phyloP scores from a whole-genome alignment of 2,113 vertebrate species.

The Choloepus hoffmanni region DNA sequence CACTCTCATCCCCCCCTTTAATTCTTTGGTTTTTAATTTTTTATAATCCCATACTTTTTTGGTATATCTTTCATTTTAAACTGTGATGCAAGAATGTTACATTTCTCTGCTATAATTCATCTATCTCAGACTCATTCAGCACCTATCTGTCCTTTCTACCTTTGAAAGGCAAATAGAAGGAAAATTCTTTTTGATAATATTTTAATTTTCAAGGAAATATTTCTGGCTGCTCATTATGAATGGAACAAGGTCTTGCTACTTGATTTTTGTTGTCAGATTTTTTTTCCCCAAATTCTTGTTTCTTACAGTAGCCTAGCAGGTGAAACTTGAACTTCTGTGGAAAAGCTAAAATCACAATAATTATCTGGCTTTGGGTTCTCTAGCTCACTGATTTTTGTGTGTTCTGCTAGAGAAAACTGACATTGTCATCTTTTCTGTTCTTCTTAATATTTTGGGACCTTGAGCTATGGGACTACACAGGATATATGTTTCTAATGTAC shows the following conservation, averaged over 20 bases:
- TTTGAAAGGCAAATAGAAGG: conserved; percentile 24
- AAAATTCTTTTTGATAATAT: background rate
- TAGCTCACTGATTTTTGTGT: background rate
- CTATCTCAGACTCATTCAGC: background rate
- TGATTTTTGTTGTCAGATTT: background rate
- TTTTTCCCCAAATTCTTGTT: background rate
- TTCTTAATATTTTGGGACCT: conserved; percentile 43
- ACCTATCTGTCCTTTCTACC: background rate
- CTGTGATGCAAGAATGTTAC: background rate
- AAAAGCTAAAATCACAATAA: background rate
- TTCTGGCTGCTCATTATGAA: background rate
- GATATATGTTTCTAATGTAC: conserved; percentile 45
- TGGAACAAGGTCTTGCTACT: background rate
- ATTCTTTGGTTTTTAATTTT: background rate
- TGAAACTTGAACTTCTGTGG: conserved; percentile 29
- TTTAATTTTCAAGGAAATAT: conserved; percentile 26
- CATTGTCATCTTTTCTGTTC: background rate
- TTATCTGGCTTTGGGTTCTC: background rate
- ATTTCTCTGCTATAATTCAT: conserved; percentile 26
- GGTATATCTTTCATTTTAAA: conserved; percentile 21
- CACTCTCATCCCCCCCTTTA: background rate
- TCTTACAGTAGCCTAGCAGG: background rate
- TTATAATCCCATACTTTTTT: background rate
- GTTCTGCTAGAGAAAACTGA: background rate
- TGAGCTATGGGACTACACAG: background rate